Evolutionary conservation across 2,797 vertebrate species (phyloP).

Genomic region (Urosaurus nigricauda): DNA sequence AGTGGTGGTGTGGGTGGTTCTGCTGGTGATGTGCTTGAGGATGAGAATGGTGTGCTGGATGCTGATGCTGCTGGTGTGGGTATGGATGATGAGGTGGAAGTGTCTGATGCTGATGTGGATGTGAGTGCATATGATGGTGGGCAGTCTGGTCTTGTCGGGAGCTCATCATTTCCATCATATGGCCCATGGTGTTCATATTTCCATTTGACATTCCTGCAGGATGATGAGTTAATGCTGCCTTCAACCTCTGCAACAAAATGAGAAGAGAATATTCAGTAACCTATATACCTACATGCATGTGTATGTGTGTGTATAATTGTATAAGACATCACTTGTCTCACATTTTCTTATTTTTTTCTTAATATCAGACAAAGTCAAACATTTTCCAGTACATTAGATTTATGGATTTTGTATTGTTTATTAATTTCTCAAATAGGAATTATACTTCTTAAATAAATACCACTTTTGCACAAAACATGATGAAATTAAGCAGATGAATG

Average conservation of each 20-base stretch:
- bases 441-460: neutral
- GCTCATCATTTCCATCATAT: constrained; percentile 99
- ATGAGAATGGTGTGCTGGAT: constrained; percentile 85
- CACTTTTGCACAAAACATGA: neutral
- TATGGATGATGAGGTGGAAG: constrained; percentile 93
- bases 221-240: constrained; percentile 96
- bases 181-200: constrained; percentile 98
- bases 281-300: neutral
- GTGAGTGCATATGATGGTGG: constrained; percentile 91
- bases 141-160: constrained; percentile 92
- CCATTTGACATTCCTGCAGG: constrained; percentile 94
- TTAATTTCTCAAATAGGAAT: no score
- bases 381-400: neutral
- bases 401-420: no score
- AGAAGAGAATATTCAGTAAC: constrained; percentile 56
- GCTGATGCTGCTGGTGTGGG: constrained; percentile 92
- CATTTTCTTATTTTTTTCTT: no score
- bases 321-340: no score
- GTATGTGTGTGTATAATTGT: no score
- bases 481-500: neutral
- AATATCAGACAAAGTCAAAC: neutral
- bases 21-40: constrained; percentile 89
- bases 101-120: constrained; percentile 91
- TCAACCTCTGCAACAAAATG: constrained; percentile 90
- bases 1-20: constrained; percentile 88